A percentile compares a stretch with the other conserved stretches of the same genome.
Conservation (phyloP, 2,888 invertebrate species). For the Himalopsyche japonica region DNA sequence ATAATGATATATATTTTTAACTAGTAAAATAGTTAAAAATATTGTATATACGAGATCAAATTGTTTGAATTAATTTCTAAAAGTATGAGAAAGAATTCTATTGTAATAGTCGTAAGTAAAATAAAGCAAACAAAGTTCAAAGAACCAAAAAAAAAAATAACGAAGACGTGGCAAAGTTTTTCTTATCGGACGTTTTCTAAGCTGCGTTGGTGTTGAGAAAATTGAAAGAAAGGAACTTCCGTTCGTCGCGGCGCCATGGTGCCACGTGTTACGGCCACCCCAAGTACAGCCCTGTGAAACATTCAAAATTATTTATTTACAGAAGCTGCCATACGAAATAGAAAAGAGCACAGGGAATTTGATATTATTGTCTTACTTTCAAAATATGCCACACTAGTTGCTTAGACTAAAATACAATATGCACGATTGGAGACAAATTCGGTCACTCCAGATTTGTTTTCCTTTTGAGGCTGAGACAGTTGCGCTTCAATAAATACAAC, state of each 20-base stretch:
- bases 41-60: too few species aligned
- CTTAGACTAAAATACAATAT: too few species aligned
- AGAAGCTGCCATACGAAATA: neutral
- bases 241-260: neutral
- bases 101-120: neutral
- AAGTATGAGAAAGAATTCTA: neutral
- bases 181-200: conserved; percentile 16
- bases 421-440: too few species aligned
- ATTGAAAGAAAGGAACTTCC: conserved; percentile 10
- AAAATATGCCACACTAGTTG: too few species aligned
- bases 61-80: too few species aligned
- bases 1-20: too few species aligned
- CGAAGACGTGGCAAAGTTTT: conserved; percentile 4
- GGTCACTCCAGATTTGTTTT: too few species aligned
- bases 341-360: too few species aligned
- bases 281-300: neutral
- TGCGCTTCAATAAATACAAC: too few species aligned
- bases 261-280: neutral
- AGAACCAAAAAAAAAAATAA: neutral
- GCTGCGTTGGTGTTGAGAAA: conserved; percentile 14
- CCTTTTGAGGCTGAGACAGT: too few species aligned
- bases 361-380: too few species aligned
- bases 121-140: neutral
- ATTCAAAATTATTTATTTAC: neutral
- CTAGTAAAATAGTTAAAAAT: too few species aligned